phyloP scores from a whole-genome alignment of 2,888 invertebrate genomes.

The Empis stercorea region DNA sequence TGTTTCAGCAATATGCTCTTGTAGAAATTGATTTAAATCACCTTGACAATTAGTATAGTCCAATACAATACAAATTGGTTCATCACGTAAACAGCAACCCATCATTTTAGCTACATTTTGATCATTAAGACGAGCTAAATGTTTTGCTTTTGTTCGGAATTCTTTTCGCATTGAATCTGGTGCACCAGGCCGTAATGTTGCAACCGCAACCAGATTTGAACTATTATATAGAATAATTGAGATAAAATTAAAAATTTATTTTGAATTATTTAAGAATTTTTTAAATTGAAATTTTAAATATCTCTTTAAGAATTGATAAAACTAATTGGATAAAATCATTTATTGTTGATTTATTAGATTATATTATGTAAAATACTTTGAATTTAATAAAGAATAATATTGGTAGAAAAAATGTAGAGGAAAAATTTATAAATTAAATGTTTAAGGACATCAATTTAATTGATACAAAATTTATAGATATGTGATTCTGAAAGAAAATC shows the following conservation, averaged over 20 bases:
- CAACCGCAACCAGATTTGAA: conserved; percentile 54
- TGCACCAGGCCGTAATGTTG: conserved; percentile 50
- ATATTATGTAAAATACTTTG: not conserved
- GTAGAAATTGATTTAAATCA: conserved; percentile 73
- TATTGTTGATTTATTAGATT: not conserved
- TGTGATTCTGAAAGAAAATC: no score
- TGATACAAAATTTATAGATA: no score
- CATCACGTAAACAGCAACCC: conserved; percentile 58
- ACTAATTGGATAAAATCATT: no score
- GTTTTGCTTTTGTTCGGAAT: conserved; percentile 58
- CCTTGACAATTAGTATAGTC: conserved; percentile 54
- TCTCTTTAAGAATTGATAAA: no score
- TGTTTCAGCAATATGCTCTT: conserved; percentile 65
- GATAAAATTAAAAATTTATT: not conserved
- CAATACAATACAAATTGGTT: conserved; percentile 62
- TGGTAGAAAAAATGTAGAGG: not conserved
- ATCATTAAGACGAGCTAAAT: conserved; percentile 54
- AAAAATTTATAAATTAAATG: no score
- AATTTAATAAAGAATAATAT: not conserved
- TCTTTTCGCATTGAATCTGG: conserved; percentile 49
- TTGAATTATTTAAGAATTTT: no score
- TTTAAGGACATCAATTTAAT: no score
- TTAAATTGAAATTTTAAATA: not conserved
- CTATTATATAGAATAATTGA: conserved; percentile 15
- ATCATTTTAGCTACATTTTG: conserved; percentile 58